phyloP scores from a whole-genome alignment of 2,888 invertebrate genomes.

The Geophilus truncorum region DNA sequence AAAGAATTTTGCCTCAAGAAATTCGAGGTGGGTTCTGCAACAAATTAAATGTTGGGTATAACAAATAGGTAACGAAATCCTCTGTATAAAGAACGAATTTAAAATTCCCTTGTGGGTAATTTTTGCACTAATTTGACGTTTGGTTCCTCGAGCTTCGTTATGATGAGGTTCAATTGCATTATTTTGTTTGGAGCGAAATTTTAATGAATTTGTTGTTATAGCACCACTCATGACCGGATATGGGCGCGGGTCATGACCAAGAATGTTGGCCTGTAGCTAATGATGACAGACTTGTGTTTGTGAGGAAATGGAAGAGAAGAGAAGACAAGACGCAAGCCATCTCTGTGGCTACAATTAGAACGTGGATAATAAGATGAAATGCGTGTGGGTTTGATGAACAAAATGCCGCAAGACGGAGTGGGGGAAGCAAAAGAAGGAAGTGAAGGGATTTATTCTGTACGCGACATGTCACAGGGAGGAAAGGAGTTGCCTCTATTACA shows the following conservation, averaged over 20 bases:
- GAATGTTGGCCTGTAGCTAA: not conserved
- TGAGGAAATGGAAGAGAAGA: not conserved
- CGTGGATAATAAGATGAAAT: not conserved
- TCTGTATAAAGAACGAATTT: too few species aligned
- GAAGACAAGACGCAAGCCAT: not conserved
- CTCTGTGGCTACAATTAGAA: not conserved
- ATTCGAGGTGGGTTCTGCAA: not conserved
- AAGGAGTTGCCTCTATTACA: slow-evolving; percentile 7
- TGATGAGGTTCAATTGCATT: too few species aligned
- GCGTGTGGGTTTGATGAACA: not conserved
- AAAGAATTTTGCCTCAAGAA: not conserved
- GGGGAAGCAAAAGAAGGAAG: not conserved
- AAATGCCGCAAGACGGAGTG: not conserved
- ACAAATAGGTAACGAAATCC: too few species aligned
- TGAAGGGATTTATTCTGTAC: not conserved
- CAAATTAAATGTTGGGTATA: not conserved
- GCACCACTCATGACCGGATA: not conserved
- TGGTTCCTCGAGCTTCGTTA: too few species aligned
- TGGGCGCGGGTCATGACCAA: not conserved
- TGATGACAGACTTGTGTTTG: slow-evolving; percentile 1
- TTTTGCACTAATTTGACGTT: too few species aligned
- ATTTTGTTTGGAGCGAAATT: not conserved
- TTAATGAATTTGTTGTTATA: not conserved
- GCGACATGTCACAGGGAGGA: not conserved
- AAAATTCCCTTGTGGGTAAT: too few species aligned